phyloP scores from a whole-genome alignment of 2,113 vertebrate genomes.

The Crotophaga sulcirostris region DNA sequence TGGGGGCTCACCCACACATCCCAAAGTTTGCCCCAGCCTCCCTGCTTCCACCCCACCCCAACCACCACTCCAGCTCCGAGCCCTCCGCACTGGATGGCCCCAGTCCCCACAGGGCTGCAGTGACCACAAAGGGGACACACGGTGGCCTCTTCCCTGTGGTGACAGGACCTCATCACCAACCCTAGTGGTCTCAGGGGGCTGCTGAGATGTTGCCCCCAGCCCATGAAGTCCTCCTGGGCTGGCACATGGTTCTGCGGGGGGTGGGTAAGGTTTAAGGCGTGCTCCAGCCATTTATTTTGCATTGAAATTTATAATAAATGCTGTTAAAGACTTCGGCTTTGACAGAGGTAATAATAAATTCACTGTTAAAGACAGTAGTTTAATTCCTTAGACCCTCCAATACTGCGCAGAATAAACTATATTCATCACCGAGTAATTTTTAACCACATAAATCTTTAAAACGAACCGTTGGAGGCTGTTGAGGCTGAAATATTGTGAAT shows the following conservation, averaged over 20 bases:
- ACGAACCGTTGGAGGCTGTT: conserved; percentile 75
- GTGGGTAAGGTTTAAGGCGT: neutral
- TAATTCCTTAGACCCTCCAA: conserved; percentile 78
- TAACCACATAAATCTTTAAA: conserved; percentile 79
- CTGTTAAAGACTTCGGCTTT: conserved; percentile 76
- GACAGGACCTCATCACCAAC: neutral
- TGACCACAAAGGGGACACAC: rapidly evolving
- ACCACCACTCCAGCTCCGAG: rapidly evolving
- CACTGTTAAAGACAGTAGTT: conserved; percentile 77
- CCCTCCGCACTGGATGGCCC: rapidly evolving
- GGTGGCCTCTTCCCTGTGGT: neutral
- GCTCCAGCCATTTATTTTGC: conserved; percentile 64
- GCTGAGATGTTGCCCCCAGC: rapidly evolving
- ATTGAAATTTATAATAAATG: conserved; percentile 75
- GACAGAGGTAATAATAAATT: conserved; percentile 84
- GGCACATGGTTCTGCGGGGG: neutral
- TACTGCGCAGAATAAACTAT: conserved; percentile 78
- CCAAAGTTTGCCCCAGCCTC: neutral
- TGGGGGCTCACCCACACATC: rapidly evolving
- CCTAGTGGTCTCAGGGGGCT: rapidly evolving
- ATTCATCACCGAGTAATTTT: conserved; percentile 78
- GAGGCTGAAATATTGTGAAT: conserved; percentile 78
- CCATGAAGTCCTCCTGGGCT: neutral
- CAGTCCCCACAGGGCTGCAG: neutral
- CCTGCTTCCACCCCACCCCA: rapidly evolving